Evolutionary conservation across 2,113 vertebrate genomes (phyloP).

Genomic region (Steatornis caripensis): DNA sequence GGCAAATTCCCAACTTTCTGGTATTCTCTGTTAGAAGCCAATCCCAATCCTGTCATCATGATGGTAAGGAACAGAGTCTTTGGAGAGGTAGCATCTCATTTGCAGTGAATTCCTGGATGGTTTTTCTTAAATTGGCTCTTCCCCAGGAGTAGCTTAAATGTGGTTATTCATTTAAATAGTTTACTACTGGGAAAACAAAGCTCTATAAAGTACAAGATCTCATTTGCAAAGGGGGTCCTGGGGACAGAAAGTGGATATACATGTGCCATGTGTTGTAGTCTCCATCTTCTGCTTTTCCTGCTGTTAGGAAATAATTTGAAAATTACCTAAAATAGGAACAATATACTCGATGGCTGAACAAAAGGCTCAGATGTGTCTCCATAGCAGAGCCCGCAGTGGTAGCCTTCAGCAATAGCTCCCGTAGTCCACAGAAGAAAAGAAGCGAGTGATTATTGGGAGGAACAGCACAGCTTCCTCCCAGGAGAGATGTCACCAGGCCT

Average conservation of each 20-base stretch:
- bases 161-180: constrained; percentile 70
- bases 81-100: constrained; percentile 64
- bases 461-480: not conserved
- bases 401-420: not conserved
- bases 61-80: not conserved
- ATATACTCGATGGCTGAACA: not conserved
- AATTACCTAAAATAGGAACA: constrained; percentile 34
- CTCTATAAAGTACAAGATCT: constrained; percentile 41
- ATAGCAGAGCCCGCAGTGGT: not conserved
- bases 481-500: not conserved
- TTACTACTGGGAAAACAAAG: constrained; percentile 38
- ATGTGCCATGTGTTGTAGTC: not conserved
- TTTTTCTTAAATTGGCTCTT: constrained; percentile 67
- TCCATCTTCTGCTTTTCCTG: constrained; percentile 36
- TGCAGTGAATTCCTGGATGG: constrained; percentile 65
- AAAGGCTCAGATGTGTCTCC: not conserved
- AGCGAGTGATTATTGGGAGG: not conserved
- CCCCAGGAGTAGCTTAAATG: constrained; percentile 58
- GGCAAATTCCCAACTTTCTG: not conserved
- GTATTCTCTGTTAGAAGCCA: not conserved
- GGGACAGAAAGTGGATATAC: constrained; percentile 35
- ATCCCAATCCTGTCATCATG: not conserved
- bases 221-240: constrained; percentile 37
- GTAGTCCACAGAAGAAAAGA: not conserved
- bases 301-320: constrained; percentile 43